Percentiles rank a stretch among this genome's conserved stretches.
Conservation (phyloP, 2,113 vertebrate species). For the Lonchura striata region DNA sequence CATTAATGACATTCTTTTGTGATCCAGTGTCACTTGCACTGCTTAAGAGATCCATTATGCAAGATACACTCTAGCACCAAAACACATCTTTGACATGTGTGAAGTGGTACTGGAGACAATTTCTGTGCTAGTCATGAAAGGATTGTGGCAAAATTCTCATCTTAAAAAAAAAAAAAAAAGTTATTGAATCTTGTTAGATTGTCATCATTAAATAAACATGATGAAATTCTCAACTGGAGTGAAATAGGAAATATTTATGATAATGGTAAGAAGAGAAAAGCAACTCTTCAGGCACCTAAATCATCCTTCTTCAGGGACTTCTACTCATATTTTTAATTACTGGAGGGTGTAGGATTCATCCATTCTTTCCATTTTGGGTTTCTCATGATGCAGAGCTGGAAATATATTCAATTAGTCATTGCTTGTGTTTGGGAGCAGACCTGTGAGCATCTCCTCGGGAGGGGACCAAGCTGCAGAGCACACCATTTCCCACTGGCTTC, state of each 20-base stretch:
- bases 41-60: not conserved
- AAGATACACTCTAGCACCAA: not conserved
- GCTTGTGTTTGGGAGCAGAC: not conserved
- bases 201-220: not conserved
- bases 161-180: not conserved
- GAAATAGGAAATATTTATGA: slow-evolving; percentile 12
- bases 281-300: not conserved
- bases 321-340: not conserved
- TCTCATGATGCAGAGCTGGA: not conserved
- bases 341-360: not conserved
- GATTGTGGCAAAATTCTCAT: not conserved
- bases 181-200: not conserved
- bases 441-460: not conserved
- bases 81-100: not conserved
- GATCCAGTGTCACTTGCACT: not conserved
- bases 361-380: not conserved
- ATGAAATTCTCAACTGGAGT: not conserved
- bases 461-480: not conserved
- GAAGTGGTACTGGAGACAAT: not conserved
- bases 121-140: not conserved
- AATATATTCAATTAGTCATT: not conserved
- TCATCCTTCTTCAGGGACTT: not conserved
- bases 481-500: not conserved
- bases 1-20: not conserved
- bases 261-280: not conserved